Base-by-base conservation (phyloP, 2,113 vertebrate genomes). In the Cyprinodon variegatus region DNA sequence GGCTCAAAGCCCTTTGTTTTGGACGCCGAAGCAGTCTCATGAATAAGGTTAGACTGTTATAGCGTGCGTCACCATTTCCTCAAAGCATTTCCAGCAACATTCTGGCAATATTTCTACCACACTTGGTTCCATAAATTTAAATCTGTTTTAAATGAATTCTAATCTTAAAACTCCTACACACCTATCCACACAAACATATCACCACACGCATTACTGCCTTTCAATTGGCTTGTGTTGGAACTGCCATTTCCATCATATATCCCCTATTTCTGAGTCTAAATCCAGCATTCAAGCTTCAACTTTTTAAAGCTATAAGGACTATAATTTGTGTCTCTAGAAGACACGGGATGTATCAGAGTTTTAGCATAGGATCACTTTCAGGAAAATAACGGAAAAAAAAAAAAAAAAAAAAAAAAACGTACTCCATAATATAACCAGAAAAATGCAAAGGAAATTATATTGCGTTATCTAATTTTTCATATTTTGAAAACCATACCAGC, bases 101-200 rank as follows among this genome's bases (percentile, higher is more conserved):
- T 83, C 40, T 77, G 22, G 29, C 29, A 36, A 37, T 29, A 15
- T 57, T 57, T 20, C 2, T 9, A 20, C 17, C 50, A 14, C 0
- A 8, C 17, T n/a, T 7, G 13, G 37, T 61, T 80, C 43, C 36
- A 53, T 83, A 37, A 76, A 81, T 83, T 70, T 45, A 62, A 74
- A 82, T 79, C 15, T 72, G 48, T 62, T 75, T 76, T 60, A 73
- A 38, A 60, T 22, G 50, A 43, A 75, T 83, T 78, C 73, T 41
- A 72, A 70, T 60, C 50, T 67, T 22, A 76, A 79, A 72, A 45
- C 20, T 50, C 22, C 61, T 5, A 15, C 10, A 9, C 61, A 9
- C 61, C 36, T 17, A 38, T 38, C 53, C 22, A 65, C 46, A 41
- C 15, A 53, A n/a, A 66, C 29, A 63, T 12, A 29, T 29, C 29